These are phyloP conservation scores for Ethmia dodecea DNA, from an alignment of 2,888 invertebrate genomes.

Conservation along the genomic window DNA sequence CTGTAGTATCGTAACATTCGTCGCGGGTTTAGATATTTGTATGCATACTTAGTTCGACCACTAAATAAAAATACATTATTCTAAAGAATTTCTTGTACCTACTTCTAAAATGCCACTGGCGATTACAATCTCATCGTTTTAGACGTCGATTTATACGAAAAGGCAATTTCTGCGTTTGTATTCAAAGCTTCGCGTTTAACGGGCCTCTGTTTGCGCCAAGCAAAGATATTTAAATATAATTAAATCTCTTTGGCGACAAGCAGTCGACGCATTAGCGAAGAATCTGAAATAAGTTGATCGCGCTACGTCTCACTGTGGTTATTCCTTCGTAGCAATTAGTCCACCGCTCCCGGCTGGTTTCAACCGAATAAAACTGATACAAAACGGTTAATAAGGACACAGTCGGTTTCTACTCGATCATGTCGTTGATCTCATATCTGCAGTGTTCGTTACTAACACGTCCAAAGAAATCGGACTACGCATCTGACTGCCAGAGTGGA, in stretches of 20 bases:
- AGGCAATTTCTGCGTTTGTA: slow-evolving; percentile 20
- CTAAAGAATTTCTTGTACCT: neutral
- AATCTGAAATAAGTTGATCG: slow-evolving; percentile 38
- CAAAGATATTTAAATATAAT: too few species aligned
- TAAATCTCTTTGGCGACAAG: too few species aligned
- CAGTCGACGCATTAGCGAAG: slow-evolving; percentile 12
- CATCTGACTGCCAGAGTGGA: too few species aligned
- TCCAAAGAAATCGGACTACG: too few species aligned
- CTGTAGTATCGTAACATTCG: too few species aligned
- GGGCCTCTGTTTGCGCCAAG: neutral
- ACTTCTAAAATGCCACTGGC: neutral
- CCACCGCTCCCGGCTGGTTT: slow-evolving; percentile 35
- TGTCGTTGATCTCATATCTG: slow-evolving; percentile 38
- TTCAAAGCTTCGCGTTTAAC: slow-evolving; percentile 16
- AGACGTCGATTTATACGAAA: neutral
- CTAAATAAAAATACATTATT: too few species aligned
- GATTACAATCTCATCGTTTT: neutral
- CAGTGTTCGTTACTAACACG: too few species aligned
- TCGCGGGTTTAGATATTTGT: too few species aligned
- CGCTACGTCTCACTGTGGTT: slow-evolving; percentile 36
- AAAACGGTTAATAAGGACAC: slow-evolving; percentile 37
- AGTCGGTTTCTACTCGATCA: slow-evolving; percentile 33
- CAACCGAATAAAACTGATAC: slow-evolving; percentile 34
- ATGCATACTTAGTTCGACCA: too few species aligned
- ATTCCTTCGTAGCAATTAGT: slow-evolving; percentile 49